These are phyloP conservation scores for Erethizon dorsatum DNA, from an alignment of 2,797 vertebrate genomes.

Conservation along the genomic window DNA sequence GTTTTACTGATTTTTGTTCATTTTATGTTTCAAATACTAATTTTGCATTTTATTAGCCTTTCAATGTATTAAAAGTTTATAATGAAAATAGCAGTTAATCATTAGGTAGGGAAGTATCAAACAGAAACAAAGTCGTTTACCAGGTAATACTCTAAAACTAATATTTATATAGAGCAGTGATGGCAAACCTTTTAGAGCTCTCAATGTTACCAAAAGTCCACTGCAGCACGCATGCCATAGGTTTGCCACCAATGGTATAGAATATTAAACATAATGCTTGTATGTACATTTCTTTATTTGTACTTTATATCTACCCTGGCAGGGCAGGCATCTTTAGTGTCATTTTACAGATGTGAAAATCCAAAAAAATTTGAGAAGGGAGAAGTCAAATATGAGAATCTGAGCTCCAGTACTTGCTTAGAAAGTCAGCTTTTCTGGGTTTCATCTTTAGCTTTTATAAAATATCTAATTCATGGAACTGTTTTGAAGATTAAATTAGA, in stretches of 20 bases:
- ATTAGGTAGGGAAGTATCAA: not conserved
- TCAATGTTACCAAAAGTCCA: no score
- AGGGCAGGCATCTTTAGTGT: not conserved
- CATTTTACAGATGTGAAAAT: not conserved
- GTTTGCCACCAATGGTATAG: not conserved
- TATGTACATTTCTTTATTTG: not conserved
- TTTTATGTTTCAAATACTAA: constrained; percentile 38
- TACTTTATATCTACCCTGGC: not conserved
- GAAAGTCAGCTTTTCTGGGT: not conserved
- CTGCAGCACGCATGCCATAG: not conserved
- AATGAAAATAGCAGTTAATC: constrained; percentile 36
- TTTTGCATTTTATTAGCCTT: constrained; percentile 50
- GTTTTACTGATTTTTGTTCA: not conserved
- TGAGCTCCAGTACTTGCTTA: not conserved
- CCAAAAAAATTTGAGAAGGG: not conserved
- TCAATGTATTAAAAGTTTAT: constrained; percentile 22
- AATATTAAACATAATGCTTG: not conserved
- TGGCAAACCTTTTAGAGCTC: not conserved
- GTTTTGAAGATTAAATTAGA: constrained; percentile 39
- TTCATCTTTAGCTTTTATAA: not conserved
- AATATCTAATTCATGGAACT: not conserved
- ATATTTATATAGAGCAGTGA: not conserved
- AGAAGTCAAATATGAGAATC: not conserved
- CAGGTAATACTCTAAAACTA: not conserved
- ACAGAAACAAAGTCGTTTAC: not conserved